Evolutionary conservation across 2,113 vertebrate species (phyloP), one percentile per base, ranked within the genome.

Genomic region (Lophochroa leadbeateri): DNA sequence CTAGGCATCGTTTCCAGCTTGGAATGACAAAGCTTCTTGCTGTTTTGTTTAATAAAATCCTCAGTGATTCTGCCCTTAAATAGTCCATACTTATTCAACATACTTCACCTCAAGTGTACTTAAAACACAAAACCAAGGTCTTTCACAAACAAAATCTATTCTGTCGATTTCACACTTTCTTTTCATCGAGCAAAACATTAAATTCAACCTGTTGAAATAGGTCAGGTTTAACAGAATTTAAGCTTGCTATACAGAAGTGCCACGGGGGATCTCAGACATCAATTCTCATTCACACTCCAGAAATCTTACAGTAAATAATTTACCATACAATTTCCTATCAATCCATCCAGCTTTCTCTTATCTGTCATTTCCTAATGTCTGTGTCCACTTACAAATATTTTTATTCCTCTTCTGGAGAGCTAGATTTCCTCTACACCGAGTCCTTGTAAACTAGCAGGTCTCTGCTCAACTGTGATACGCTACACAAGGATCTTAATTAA

Each of bases 1-100:
- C 92, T 85, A 97, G 63, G 96, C 97, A 95, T 91, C 78, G 86
- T 94, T 97, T 97, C 89, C 94, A 93, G 91, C 88, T 90, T 97
- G 90, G 90, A 96, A 94, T 94, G 88, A 96, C 86, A 96, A 97
- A 84, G 77, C 90, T 96, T 96, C 95, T 93, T 92, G 55, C 67
- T 96, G 75, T 93, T 96, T 88, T 92, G 44, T 96, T 97, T 89
- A 96, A 97, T 92, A 96, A 97, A 96, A 97, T 41, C 74, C 79
- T 93, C 78, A 82, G 87, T 8, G 2, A 92, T 91, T 96, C 94
- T 87, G 13, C 52, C 75, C 20, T 27, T 87, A 82, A 94, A 71
- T 84, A 91, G 61, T 71, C 35, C 57, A 44, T 41, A 46, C 39
- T 93, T 88, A 76, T 35, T 92, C 65, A 84, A 71, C 19, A 9